Base-by-base conservation (phyloP, 2,888 invertebrate species). In the Acanthosepion esculentum region DNA sequence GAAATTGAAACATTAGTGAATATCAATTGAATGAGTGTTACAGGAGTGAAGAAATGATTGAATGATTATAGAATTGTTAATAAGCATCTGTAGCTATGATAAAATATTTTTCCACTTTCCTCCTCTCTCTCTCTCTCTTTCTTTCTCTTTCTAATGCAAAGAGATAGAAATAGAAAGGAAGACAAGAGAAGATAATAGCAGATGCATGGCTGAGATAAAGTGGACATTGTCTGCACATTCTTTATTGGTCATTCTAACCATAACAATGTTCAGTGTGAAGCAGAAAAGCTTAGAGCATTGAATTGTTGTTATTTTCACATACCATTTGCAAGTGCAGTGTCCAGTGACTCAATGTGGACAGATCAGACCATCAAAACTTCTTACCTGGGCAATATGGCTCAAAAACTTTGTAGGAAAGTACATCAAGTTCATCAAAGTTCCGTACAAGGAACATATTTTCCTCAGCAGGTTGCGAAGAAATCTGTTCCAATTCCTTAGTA, bases 361-460 rank as follows among this genome's bases (percentile, higher is more conserved):
- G n/a, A 78, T n/a, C 78, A n/a, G 78, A 78, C 5, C n/a, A 15
- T 93, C 12, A 29, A 93, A 92, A 48, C 18, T 93, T 93, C 95
- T 95, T 95, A 96, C 96, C 95, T 94, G 95, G 95, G 94, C 96
- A 96, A 3, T 95, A 55, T 8, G 95, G 94, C 48, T 95, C 94
- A 94, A 95, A 95, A 15, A 95, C 95, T 94, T 95, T 95, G 48
- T 95, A 94, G 48, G 95, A 94, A 48, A 95, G 94, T 23, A 93
- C 95, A 41, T 64, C 94, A 33, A 96, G 91, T 95, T 95, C 95
- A 64, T 95, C 95, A 94, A 96, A 96, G 20, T 95, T 95, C 26
- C 95, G 94, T 0, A 96, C 96, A 91, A 95, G 94, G 94, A 96
- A 96, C 41, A 95, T 94, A 94, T 96, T 96, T 91, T 95, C 95